These are phyloP conservation scores for Tricholaema leucomelas DNA, from an alignment of 2,113 vertebrate species.

Conservation along the genomic window DNA sequence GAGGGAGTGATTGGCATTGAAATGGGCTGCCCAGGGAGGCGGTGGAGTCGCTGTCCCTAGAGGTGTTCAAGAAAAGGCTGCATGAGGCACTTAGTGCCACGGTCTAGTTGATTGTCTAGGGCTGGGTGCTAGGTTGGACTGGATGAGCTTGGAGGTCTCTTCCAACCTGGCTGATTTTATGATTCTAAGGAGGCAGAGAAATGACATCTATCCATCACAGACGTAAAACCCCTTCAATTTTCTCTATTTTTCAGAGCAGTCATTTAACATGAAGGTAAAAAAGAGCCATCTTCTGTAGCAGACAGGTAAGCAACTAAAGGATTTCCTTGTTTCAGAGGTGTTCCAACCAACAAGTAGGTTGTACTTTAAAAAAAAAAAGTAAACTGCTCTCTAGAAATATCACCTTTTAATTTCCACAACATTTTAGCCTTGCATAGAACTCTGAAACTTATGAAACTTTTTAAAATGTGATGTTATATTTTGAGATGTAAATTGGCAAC, in stretches of 20 bases:
- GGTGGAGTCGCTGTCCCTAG: too few relatives aligned
- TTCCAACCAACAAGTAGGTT: background rate
- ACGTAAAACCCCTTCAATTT: background rate
- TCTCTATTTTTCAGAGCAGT: background rate
- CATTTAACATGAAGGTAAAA: background rate
- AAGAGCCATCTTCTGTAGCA: background rate
- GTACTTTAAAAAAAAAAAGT: background rate
- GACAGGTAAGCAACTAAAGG: background rate
- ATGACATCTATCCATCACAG: fast-evolving
- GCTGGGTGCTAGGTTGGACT: too few relatives aligned
- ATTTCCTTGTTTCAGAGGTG: background rate
- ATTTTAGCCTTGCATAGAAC: background rate
- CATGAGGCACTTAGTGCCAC: too few relatives aligned
- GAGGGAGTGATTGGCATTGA: too few relatives aligned
- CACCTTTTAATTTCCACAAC: background rate
- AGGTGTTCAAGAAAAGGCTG: too few relatives aligned
- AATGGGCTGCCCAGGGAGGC: too few relatives aligned
- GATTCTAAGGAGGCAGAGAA: background rate
- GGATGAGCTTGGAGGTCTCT: too few relatives aligned
- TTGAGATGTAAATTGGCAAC: background rate
- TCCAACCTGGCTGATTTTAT: too few relatives aligned
- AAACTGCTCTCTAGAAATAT: background rate
- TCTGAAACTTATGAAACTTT: background rate
- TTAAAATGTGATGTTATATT: background rate
- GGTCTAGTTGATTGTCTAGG: too few relatives aligned